These are phyloP conservation scores for Phyllostomus discolor DNA, from an alignment of 2,113 vertebrate species.

Conservation along the genomic window DNA sequence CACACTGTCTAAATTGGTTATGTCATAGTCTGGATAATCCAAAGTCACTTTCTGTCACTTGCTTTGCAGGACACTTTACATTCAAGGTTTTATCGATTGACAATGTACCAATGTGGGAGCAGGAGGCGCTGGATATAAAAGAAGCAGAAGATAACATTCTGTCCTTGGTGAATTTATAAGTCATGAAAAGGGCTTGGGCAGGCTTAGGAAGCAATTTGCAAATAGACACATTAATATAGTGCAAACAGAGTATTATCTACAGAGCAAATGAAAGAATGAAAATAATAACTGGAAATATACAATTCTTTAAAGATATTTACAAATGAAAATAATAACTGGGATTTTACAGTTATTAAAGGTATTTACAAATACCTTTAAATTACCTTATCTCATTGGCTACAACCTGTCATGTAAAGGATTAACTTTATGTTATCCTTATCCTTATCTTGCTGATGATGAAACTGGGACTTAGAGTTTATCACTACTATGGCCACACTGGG, in stretches of 20 bases:
- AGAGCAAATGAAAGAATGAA: conserved; percentile 63
- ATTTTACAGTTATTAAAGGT: not conserved
- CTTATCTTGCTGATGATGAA: not conserved
- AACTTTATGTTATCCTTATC: not conserved
- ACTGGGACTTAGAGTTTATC: not conserved
- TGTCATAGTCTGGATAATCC: not conserved
- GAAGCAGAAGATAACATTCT: conserved; percentile 24
- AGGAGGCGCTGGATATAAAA: conserved; percentile 8
- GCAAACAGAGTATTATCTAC: conserved; percentile 20
- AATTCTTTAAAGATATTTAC: conserved; percentile 21
- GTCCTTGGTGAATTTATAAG: conserved; percentile 46
- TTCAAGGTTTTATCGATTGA: not conserved
- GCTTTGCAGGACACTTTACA: conserved; percentile 7
- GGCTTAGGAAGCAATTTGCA: conserved; percentile 60
- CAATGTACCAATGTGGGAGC: not conserved
- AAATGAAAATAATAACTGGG: conserved; percentile 17
- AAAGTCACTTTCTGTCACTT: conserved; percentile 16
- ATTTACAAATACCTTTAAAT: conserved; percentile 35
- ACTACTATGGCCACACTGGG: not conserved
- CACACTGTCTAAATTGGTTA: not conserved
- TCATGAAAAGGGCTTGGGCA: conserved; percentile 42
- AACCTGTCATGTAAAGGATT: conserved; percentile 19
- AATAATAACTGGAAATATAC: conserved; percentile 14
- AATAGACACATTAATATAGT: conserved; percentile 51
- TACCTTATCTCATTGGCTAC: not conserved